Conservation (phyloP, 1,140 invertebrate genomes). For the Bombus confusus region DNA sequence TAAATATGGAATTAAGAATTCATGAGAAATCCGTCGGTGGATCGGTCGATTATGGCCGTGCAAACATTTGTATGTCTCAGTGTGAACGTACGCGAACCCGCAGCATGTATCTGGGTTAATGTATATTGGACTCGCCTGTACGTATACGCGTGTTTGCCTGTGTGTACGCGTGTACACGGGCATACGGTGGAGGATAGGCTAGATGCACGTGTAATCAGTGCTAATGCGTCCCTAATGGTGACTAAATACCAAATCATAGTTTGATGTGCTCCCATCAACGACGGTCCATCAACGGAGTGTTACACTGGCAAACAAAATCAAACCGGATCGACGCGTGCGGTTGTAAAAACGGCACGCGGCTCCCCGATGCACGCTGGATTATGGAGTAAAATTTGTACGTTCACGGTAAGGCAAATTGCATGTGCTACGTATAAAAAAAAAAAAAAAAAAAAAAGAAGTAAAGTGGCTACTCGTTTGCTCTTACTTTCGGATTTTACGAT, state of each 20-base stretch:
- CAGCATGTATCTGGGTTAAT: constrained; percentile 63
- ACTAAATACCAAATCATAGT: constrained; percentile 81
- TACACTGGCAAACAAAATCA: constrained; percentile 69
- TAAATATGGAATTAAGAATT: constrained; percentile 59
- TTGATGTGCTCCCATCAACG: constrained; percentile 75
- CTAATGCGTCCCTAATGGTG: constrained; percentile 81
- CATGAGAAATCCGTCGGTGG: constrained; percentile 56
- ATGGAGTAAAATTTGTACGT: constrained; percentile 13
- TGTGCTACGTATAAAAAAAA: neutral
- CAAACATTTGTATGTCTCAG: constrained; percentile 58
- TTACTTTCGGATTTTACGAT: neutral
- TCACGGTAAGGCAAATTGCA: neutral
- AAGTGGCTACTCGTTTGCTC: neutral
- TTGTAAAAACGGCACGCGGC: constrained; percentile 41
- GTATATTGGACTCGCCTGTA: constrained; percentile 56
- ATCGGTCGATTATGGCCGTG: constrained; percentile 58
- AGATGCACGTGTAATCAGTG: constrained; percentile 78
- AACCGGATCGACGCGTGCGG: constrained; percentile 48
- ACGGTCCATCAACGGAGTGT: constrained; percentile 67
- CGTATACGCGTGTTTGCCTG: neutral
- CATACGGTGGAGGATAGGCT: constrained; percentile 42
- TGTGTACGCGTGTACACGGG: constrained; percentile 18
- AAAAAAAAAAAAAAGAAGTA: neutral
- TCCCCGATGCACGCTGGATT: neutral
- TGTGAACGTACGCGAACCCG: constrained; percentile 47